These are phyloP conservation scores for Leptoclinus maculatus DNA, from an alignment of 2,797 vertebrate genomes.

Conservation along the genomic window DNA sequence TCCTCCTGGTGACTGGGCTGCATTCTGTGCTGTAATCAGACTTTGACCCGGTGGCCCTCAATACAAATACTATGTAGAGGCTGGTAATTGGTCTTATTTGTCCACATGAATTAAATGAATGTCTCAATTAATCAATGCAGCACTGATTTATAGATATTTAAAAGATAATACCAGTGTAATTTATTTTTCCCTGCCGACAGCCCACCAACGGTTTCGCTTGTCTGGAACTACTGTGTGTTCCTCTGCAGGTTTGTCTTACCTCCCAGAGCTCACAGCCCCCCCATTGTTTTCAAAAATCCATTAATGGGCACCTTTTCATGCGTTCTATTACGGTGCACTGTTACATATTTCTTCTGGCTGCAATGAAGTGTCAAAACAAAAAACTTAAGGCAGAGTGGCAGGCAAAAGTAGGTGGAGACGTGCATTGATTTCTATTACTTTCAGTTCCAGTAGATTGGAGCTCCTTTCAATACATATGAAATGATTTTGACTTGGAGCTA, in stretches of 20 bases:
- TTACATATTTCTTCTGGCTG: conserved; percentile 60
- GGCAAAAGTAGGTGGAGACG: conserved; percentile 44
- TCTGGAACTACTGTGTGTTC: conserved; percentile 13
- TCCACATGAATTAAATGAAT: conserved; percentile 31
- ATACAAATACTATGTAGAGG: neutral
- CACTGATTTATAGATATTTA: conserved; percentile 58
- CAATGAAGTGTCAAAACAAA: conserved; percentile 67
- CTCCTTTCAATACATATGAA: conserved; percentile 63
- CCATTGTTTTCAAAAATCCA: conserved; percentile 61
- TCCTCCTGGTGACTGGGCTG: neutral
- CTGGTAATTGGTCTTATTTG: conserved; percentile 40
- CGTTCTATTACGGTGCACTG: conserved; percentile 32
- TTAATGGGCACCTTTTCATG: conserved; percentile 57
- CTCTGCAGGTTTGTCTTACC: conserved; percentile 41
- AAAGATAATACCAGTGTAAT: conserved; percentile 20
- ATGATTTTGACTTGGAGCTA: conserved; percentile 53
- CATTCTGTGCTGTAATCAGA: neutral
- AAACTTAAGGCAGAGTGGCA: conserved; percentile 50
- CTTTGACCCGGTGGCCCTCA: neutral
- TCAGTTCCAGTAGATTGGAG: conserved; percentile 51
- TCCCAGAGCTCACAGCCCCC: conserved; percentile 44
- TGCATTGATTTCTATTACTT: conserved; percentile 65
- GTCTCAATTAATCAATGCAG: conserved; percentile 46
- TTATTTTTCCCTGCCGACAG: conserved; percentile 28
- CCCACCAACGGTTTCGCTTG: conserved; percentile 8